Base-by-base conservation (phyloP, 2,888 invertebrate genomes). In the Lasioglossum pauxillum region DNA sequence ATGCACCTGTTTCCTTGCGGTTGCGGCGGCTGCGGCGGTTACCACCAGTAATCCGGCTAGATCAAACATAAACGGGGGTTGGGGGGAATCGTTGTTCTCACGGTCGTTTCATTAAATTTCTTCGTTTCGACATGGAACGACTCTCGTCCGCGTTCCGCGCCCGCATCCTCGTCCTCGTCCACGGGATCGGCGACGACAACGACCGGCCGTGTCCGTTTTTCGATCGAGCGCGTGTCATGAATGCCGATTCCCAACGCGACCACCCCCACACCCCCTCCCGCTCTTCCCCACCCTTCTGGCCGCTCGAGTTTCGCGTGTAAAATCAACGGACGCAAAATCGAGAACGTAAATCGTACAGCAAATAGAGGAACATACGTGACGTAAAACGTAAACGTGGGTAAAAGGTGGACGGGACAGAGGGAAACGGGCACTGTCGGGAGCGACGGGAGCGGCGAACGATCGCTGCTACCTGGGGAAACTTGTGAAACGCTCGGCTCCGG, bases 401-500 rank as follows among this genome's bases (percentile, higher is more conserved):
- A 53, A 83, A 78, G 74, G 72, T 69, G 81, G 60, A 41, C 69
- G 69, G 75, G 53, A 64, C 57, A 57, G 78, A 53, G 85, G 69
- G 44, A 8, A 12, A 49, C 5, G 69, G 23, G 27, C 76, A 57
- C 16, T 19, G 64, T 31, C 16, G 49, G 75, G 67, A 84, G 46
- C 69, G 64, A 38, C 72, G 41, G 14, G 79, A 49, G 60, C 67
- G 78, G 75, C 67, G 67, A 79, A 27, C 73, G 85, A 83, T 80
- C 80, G 78, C 46, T 81, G 80, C 79, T 77, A 84, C 60, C 46
- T 8, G 74, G 69, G 73, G 31, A 31, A 82, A 87, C 83, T 91
- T 85, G 88, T 85, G 90, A 92, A 93, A 90, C 87, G 64, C 19
- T 31, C 86, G 83, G 82, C 80, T 78, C 74, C 73, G 44, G 23